Evolutionary conservation across 2,888 invertebrate species (phyloP).

Genomic region (Dusona sp.): DNA sequence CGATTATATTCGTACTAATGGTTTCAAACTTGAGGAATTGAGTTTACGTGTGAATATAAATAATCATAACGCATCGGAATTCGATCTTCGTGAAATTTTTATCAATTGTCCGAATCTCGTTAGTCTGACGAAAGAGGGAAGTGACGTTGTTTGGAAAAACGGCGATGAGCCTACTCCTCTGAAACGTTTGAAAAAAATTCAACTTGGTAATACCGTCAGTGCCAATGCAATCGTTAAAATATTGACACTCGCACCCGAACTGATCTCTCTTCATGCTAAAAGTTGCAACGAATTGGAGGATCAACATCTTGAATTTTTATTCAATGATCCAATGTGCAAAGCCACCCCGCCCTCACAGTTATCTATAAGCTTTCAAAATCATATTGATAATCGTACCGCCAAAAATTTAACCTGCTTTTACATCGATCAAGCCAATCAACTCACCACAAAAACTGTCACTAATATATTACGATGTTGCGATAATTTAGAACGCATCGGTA

Average conservation of each 20-base stretch:
- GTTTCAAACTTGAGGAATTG: conserved; percentile 80
- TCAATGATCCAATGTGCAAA: conserved; percentile 46
- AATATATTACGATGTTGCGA: conserved; percentile 81
- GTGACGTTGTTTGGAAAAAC: conserved; percentile 73
- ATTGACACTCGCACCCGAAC: conserved; percentile 80
- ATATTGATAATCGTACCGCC: conserved; percentile 74
- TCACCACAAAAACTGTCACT: conserved; percentile 80
- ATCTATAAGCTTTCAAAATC: not conserved
- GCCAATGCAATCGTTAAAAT: conserved; percentile 81
- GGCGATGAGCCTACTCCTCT: conserved; percentile 75
- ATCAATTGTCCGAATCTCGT: conserved; percentile 80
- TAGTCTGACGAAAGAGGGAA: conserved; percentile 81
- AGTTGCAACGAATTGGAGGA: conserved; percentile 83
- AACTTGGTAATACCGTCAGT: conserved; percentile 81
- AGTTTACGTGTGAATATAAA: conserved; percentile 80
- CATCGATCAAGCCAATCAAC: conserved; percentile 83
- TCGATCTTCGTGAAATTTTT: conserved; percentile 82
- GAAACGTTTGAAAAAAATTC: conserved; percentile 79
- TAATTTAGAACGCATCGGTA: conserved; percentile 82
- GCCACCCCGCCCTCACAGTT: not conserved
- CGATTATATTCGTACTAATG: conserved; percentile 81
- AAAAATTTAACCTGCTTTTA: conserved; percentile 83
- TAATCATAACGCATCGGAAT: conserved; percentile 75
- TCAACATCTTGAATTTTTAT: conserved; percentile 79
- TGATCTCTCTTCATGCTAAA: conserved; percentile 82